Evolutionary conservation across 2,888 invertebrate genomes (phyloP), one percentile per base, ranked within the genome.

Genomic region (Drepana falcataria): DNA sequence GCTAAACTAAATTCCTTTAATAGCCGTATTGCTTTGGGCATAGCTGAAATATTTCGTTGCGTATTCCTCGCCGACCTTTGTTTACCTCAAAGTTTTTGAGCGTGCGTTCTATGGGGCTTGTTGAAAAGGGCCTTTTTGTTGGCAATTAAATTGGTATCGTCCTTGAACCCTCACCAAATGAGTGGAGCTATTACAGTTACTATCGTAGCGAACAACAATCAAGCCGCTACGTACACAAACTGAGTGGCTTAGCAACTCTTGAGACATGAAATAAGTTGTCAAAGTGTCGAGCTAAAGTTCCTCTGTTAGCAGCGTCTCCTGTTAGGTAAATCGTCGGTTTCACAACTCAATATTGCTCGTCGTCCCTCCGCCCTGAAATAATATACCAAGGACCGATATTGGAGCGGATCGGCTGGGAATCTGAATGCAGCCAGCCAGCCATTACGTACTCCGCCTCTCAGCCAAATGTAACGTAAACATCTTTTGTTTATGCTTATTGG

Each of bases 201-300:
- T 78, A 70, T 76, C 69, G 63, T 58, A 53, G 57, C 53, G 65
- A 73, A 71, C 73, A 77, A 83, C 81, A 85, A 87, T 85, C 85
- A 80, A 75, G 76, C 72, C 77, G 60, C 78, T 79, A 69, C 75
- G 71, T 81, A 84, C 77, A 85, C 79, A 85, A 86, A 83, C 80
- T 69, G 80, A 80, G 81, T 83, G 79, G 81, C 84, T 87, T 82
- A 82, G 79, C 70, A 83, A 86, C 81, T 83, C 80, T 70, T 71
- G 68, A 81, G 81, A 87, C 89, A 87, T 88, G 90, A 89, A 90
- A 89, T 89, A 88, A 90, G 89, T 89, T 90, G 88, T 88, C 89
- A 87, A 88, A 90, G 87, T 87, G 87, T 87, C 87, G 75, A 77
- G 83, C 75, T 79, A 77, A 89, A 89, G 87, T 90, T 90, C 75